Evolutionary conservation across 2,888 invertebrate genomes (phyloP).

Genomic region (Mystacides longicornis): DNA sequence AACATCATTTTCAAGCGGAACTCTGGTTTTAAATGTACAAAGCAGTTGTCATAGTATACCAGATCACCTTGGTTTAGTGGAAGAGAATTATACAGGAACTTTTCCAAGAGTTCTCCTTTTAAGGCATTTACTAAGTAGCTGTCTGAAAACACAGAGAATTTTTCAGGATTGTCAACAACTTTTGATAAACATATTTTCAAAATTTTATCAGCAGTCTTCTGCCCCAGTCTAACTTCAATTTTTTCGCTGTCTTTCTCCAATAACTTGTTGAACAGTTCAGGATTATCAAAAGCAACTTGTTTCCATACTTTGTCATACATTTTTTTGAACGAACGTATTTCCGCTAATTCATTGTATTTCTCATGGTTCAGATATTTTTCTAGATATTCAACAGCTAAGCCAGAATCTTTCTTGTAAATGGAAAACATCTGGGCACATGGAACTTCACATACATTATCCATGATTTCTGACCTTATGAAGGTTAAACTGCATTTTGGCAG

Average conservation of each 20-base stretch:
- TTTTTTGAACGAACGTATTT: background rate
- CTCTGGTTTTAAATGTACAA: conserved; percentile 3
- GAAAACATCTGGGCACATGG: conserved; percentile 6
- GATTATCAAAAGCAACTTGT: conserved; percentile 11
- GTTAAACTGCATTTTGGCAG: conserved; percentile 29
- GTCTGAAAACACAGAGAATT: too few species aligned
- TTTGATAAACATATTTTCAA: background rate
- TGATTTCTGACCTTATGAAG: conserved; percentile 23
- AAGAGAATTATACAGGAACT: conserved; percentile 6
- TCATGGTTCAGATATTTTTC: conserved; percentile 23
- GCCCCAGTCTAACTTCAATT: background rate
- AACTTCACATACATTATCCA: background rate
- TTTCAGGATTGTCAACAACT: background rate
- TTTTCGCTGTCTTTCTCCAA: background rate
- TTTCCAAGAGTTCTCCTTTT: conserved; percentile 18
- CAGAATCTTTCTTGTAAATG: conserved; percentile 27
- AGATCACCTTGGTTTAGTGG: conserved; percentile 9
- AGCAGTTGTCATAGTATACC: background rate
- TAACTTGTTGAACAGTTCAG: conserved; percentile 11
- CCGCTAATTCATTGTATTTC: background rate
- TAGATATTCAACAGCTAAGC: conserved; percentile 30
- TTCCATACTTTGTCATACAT: conserved; percentile 6
- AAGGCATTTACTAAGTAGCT: background rate
- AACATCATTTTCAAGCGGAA: conserved; percentile 8
- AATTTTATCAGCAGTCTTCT: background rate